Evolutionary conservation across 2,888 invertebrate genomes (phyloP).

Genomic region (Seladonia tumulorum): DNA sequence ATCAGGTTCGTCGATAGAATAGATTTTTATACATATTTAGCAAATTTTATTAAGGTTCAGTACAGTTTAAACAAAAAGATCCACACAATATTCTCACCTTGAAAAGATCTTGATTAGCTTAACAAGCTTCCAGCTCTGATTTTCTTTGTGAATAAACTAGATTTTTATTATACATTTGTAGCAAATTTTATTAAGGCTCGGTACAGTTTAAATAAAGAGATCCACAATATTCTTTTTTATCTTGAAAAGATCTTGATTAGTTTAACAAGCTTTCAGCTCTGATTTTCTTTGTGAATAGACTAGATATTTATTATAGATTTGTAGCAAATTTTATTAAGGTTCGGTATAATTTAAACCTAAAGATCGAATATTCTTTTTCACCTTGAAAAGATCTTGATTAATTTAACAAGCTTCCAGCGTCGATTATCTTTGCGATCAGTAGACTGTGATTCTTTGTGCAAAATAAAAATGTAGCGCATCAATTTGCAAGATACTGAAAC

Average conservation of each 20-base stretch:
- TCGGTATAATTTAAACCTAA: background rate
- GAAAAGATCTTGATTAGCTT: background rate
- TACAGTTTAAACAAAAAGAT: background rate
- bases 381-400: background rate
- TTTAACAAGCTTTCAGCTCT: background rate
- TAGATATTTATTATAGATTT: background rate
- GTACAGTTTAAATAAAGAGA: background rate
- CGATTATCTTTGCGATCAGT: no score
- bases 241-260: background rate
- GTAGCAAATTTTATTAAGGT: background rate
- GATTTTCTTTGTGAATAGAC: background rate
- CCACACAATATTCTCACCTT: background rate
- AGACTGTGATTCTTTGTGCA: no score
- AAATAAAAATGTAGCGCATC: no score
- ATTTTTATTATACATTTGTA: background rate
- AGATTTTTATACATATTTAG: background rate
- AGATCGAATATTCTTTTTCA: background rate
- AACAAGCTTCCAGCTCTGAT: background rate
- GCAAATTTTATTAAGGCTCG: background rate
- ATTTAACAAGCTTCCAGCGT: background rate
- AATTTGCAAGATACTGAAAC: no score
- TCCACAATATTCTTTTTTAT: no score
- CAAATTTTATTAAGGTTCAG: background rate
- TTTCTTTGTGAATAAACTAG: background rate
- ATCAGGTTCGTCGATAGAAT: background rate